Evolutionary conservation across 2,113 vertebrate species (phyloP).

Genomic region (Sander lucioperca): DNA sequence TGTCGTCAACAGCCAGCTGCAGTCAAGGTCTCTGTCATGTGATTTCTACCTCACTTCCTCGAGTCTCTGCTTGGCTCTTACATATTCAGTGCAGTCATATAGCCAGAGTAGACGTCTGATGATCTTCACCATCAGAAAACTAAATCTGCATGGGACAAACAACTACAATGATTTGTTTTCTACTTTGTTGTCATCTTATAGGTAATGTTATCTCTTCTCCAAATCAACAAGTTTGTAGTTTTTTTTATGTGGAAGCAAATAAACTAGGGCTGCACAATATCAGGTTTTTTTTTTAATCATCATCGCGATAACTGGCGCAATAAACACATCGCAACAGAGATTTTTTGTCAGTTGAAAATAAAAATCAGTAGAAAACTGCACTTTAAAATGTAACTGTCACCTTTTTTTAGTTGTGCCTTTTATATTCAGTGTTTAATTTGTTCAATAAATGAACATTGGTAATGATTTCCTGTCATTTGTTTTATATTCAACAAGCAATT

Average conservation of each 20-base stretch:
- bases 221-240: background rate
- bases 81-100: background rate
- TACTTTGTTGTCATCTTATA: slow-evolving; percentile 6
- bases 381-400: too few species aligned
- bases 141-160: background rate
- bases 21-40: background rate
- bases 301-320: too few species aligned
- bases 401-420: too few species aligned
- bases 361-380: too few species aligned
- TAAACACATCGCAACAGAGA: too few species aligned
- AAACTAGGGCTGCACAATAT: background rate
- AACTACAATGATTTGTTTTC: slow-evolving; percentile 3
- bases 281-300: too few species aligned
- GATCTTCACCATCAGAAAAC: background rate
- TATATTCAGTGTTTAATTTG: too few species aligned
- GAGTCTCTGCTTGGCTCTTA: background rate
- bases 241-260: background rate
- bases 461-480: too few species aligned
- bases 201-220: background rate
- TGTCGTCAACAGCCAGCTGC: background rate
- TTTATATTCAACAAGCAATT: too few species aligned
- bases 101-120: background rate
- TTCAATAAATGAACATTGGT: too few species aligned
- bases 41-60: slow-evolving; percentile 46
- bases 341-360: too few species aligned